Base-by-base conservation (phyloP, 2,797 vertebrate species). In the Crypturellus tataupa region DNA sequence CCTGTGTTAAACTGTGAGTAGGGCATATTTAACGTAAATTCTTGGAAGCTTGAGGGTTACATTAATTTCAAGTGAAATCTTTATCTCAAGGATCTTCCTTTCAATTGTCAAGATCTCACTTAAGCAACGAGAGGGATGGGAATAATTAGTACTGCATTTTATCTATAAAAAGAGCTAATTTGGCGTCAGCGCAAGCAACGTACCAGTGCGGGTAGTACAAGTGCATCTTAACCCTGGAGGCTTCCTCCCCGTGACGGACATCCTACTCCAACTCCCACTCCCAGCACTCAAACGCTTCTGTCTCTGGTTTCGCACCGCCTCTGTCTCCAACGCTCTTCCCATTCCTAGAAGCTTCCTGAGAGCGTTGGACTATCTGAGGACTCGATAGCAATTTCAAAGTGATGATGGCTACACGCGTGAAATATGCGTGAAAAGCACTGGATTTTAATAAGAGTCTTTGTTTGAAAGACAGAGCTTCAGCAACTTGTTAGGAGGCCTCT, bases 221-320 rank as follows among this genome's bases (percentile, higher is more conserved):
- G 35, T 39, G 17, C 44, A 59, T 80, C 23, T 29, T 51, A 75
- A 2, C 3, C 7, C 25, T 70, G 29, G 15, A n/a, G 85, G 29
- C 51, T 72, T 67, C 42, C 46, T 35, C n/a, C 17, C 16, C 14
- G 21, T 10, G 12, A n/a, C 72, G 39, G 5, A 7, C 31, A 12
- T 78, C 37, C 31, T 44, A 18, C 20, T 31, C 21, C 31, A 0
- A 0, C 21, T 71, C 35, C 46, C 0, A 0, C 21, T 71, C n/a
- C 17, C 16, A 40, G 16, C 3, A 1, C 17, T 44, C 46, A 6
- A 5, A 3, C 35, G 7, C 21, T n/a, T 35, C 6, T 2, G 2
- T 19, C 35, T 70, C 67, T 70, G 56, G 2, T 23, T 68, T 71
- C 29, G 59, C 4, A 2, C 23, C 27, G 7, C 25, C 56, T 47